Evolutionary conservation across 92 coral and sea anemone species (phyloP).

Genomic region (Actinernus sp.): DNA sequence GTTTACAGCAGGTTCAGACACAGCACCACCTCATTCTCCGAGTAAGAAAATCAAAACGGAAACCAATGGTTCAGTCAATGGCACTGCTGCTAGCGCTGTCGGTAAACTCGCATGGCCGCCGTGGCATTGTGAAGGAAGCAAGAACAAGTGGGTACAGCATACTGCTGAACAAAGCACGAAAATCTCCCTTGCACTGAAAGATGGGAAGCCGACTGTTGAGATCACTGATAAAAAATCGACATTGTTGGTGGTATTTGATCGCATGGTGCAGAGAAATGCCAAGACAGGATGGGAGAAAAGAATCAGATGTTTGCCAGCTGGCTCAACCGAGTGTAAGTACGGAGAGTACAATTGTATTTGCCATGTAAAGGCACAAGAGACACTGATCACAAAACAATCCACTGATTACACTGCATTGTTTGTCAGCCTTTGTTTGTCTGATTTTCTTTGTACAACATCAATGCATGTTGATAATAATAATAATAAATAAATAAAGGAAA

Average conservation of each 20-base stretch:
- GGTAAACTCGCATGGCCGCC: constrained; percentile 1
- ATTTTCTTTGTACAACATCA: no score
- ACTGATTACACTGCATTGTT: no score
- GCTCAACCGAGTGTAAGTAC: constrained; percentile 59
- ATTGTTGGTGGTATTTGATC: constrained; percentile 68
- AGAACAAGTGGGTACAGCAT: constrained; percentile 70
- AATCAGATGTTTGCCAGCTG: constrained; percentile 74
- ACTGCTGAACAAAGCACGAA: constrained; percentile 60
- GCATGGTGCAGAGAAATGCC: constrained; percentile 91
- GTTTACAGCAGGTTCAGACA: constrained; percentile 39
- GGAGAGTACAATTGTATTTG: neutral
- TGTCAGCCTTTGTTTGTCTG: no score
- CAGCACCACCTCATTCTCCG: neutral
- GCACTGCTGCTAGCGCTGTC: neutral
- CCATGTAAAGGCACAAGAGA: no score
- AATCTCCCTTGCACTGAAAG: constrained; percentile 67
- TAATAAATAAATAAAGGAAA: no score
- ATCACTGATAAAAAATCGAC: constrained; percentile 58
- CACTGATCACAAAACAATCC: no score
- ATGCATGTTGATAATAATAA: no score
- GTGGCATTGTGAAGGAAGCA: constrained; percentile 84
- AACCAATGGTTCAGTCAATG: constrained; percentile 15
- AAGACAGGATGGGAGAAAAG: constrained; percentile 95
- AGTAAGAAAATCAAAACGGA: constrained; percentile 57
- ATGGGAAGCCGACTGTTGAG: constrained; percentile 60